Evolutionary conservation across 1,140 invertebrate species (phyloP).

Genomic region (silkworm (Bombyx mori)): DNA sequence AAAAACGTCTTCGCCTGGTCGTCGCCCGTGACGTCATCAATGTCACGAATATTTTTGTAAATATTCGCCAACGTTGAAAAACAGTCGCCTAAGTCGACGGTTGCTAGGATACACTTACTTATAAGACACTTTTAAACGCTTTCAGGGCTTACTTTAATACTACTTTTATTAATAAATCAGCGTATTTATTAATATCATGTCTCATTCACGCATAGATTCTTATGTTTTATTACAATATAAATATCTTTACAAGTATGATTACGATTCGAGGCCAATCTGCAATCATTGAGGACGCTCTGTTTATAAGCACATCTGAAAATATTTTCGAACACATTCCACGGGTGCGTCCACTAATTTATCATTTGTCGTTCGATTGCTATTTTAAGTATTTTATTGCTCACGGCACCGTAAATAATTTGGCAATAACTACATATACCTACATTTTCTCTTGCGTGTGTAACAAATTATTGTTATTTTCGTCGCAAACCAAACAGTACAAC

Average conservation of each 20-base stretch:
- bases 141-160: too few relatives aligned
- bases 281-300: conserved; percentile 18
- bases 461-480: too few relatives aligned
- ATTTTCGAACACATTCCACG: conserved; percentile 25
- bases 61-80: conserved; percentile 13
- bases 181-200: background rate
- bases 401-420: too few relatives aligned
- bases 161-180: too few relatives aligned
- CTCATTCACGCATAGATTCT: background rate
- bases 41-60: conserved; percentile 16
- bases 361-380: too few relatives aligned
- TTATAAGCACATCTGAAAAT: conserved; percentile 44
- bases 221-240: background rate
- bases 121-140: too few relatives aligned
- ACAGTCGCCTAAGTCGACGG: too few relatives aligned
- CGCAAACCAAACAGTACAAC: too few relatives aligned
- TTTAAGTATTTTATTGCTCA: too few relatives aligned
- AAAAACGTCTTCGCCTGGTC: conserved; percentile 20
- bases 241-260: background rate
- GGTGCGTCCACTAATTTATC: conserved; percentile 3
- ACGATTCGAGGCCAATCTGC: conserved; percentile 8
- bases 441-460: background rate
- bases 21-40: conserved; percentile 29
- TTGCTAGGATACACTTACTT: too few relatives aligned
- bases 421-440: background rate